Evolutionary conservation across 37 sponge, comb jelly and placozoan genomes (phyloP).

Genomic region (Spongilla lacustris): DNA sequence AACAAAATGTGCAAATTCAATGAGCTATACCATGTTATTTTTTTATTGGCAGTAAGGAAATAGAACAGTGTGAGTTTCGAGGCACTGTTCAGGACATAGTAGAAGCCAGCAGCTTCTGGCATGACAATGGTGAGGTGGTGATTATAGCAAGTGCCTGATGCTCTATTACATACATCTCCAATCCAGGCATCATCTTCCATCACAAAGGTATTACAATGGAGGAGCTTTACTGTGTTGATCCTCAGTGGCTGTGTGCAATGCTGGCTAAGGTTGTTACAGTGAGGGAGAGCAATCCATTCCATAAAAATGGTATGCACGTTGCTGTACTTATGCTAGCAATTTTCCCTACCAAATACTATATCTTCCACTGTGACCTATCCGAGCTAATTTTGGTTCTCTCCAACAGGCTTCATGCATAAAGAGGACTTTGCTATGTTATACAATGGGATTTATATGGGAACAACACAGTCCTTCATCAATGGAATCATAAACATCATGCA

Average conservation of each 20-base stretch:
- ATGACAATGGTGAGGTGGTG: slow-evolving; percentile 60
- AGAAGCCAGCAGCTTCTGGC: slow-evolving; percentile 79
- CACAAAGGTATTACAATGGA: slow-evolving; percentile 48
- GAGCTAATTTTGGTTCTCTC: neutral
- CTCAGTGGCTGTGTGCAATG: slow-evolving; percentile 85
- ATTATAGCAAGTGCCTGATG: neutral
- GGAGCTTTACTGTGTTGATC: slow-evolving; percentile 83
- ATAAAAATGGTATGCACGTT: slow-evolving; percentile 51
- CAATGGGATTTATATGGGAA: neutral
- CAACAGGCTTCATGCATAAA: slow-evolving; percentile 66
- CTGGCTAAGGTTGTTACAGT: slow-evolving; percentile 74
- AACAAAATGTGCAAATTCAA: no score
- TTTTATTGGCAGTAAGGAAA: no score
- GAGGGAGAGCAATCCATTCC: slow-evolving; percentile 53
- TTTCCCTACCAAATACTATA: no score
- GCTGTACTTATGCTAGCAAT: no score
- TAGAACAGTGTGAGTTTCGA: neutral
- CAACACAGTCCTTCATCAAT: neutral
- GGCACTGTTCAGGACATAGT: slow-evolving; percentile 45
- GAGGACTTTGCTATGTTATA: slow-evolving; percentile 37
- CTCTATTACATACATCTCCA: neutral
- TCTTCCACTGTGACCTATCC: no score
- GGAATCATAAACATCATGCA: slow-evolving; percentile 72
- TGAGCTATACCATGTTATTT: no score
- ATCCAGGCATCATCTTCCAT: slow-evolving; percentile 73